Conservation (phyloP, 1,140 invertebrate species). For the Lethrus apterus region DNA sequence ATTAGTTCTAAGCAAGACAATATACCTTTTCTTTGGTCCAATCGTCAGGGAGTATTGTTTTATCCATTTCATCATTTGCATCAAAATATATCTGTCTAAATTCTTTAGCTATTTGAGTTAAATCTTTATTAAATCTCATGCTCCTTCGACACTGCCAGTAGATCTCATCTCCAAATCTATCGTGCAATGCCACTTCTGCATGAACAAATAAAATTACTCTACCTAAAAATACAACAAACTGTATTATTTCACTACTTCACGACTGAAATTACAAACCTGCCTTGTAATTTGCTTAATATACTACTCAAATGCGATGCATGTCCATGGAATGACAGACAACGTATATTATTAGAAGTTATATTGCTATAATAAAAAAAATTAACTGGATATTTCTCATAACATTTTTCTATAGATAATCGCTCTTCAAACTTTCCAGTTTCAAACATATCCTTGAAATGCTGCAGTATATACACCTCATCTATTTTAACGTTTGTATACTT, state of each 20-base stretch:
- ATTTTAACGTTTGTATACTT: constrained; percentile 45
- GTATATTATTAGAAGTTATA: constrained; percentile 56
- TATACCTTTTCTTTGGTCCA: constrained; percentile 59
- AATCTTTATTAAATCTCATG: constrained; percentile 75
- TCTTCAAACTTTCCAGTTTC: constrained; percentile 71
- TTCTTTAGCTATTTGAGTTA: constrained; percentile 61
- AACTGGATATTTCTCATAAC: constrained; percentile 40
- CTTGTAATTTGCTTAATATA: constrained; percentile 44
- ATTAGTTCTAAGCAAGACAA: too few species aligned
- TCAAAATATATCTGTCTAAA: constrained; percentile 63
- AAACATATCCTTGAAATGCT: constrained; percentile 83
- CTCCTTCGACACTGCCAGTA: constrained; percentile 87
- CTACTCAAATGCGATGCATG: constrained; percentile 56
- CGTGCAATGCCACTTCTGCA: constrained; percentile 84
- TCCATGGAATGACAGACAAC: constrained; percentile 82
- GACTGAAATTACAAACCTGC: constrained; percentile 30
- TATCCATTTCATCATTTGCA: constrained; percentile 58
- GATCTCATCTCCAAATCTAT: constrained; percentile 68
- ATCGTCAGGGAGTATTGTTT: constrained; percentile 47
- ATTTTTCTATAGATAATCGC: constrained; percentile 63
- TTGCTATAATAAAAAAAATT: constrained; percentile 50
- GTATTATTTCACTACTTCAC: too few species aligned
- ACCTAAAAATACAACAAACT: too few species aligned
- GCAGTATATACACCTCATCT: constrained; percentile 72
- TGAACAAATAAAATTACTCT: constrained; percentile 73